Conservation (phyloP, 2,797 vertebrate genomes). For the Calcarius lapponicus region DNA sequence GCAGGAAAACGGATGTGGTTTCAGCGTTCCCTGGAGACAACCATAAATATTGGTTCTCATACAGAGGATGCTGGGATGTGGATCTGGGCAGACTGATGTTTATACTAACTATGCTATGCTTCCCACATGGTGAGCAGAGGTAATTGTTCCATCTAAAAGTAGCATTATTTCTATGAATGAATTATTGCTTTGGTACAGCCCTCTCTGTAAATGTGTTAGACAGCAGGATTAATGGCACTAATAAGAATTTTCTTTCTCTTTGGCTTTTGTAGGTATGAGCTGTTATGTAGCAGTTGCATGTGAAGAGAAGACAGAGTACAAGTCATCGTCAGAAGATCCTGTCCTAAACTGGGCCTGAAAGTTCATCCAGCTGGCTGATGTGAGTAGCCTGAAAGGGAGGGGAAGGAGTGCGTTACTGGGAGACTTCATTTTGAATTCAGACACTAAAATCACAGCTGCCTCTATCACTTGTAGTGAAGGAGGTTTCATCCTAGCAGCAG, state of each 20-base stretch:
- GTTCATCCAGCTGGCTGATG: background rate
- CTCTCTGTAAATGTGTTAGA: background rate
- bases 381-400: constrained; percentile 2
- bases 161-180: background rate
- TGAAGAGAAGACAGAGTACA: background rate
- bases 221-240: background rate
- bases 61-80: background rate
- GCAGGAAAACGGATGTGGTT: constrained; percentile 29
- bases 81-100: background rate
- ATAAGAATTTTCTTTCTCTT: background rate
- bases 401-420: background rate
- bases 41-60: background rate
- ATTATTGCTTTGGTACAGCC: background rate
- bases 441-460: background rate
- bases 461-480: background rate
- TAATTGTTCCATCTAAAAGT: background rate
- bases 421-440: background rate
- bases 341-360: background rate
- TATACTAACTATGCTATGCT: background rate
- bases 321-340: background rate
- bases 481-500: background rate
- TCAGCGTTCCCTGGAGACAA: constrained; percentile 2
- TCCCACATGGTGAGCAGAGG: background rate
- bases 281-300: background rate
- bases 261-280: constrained; percentile 47